Conservation (phyloP, 1,140 invertebrate species). For the Leptopilina boulardi region DNA sequence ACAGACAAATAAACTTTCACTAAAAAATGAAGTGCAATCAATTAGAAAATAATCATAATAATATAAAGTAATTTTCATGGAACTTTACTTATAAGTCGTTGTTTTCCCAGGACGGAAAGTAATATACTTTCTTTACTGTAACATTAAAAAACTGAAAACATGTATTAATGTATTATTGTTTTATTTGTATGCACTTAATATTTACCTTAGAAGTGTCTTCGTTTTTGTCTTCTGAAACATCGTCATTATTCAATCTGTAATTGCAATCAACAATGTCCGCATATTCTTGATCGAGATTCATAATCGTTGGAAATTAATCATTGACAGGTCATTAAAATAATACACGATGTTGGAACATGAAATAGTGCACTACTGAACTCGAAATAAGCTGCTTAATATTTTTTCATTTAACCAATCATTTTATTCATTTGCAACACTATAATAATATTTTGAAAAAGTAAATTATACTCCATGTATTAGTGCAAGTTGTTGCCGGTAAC, state of each 20-base stretch:
- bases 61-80: neutral
- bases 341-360: no score
- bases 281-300: neutral
- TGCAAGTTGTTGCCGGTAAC: no score
- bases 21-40: neutral
- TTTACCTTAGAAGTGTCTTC: neutral
- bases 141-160: neutral
- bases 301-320: neutral
- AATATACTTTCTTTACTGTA: neutral
- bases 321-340: no score
- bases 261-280: neutral
- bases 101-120: neutral
- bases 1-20: neutral
- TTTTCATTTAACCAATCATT: no score
- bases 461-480: no score
- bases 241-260: neutral
- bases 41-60: neutral
- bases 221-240: neutral
- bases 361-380: no score
- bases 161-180: neutral
- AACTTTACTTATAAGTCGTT: neutral
- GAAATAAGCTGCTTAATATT: no score
- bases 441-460: no score
- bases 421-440: no score
- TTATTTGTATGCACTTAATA: neutral